A percentile compares a stretch with the other conserved stretches of the same genome.
These are phyloP conservation scores for Myripristis murdjan DNA, from an alignment of 2,797 vertebrate genomes.

Conservation along the genomic window DNA sequence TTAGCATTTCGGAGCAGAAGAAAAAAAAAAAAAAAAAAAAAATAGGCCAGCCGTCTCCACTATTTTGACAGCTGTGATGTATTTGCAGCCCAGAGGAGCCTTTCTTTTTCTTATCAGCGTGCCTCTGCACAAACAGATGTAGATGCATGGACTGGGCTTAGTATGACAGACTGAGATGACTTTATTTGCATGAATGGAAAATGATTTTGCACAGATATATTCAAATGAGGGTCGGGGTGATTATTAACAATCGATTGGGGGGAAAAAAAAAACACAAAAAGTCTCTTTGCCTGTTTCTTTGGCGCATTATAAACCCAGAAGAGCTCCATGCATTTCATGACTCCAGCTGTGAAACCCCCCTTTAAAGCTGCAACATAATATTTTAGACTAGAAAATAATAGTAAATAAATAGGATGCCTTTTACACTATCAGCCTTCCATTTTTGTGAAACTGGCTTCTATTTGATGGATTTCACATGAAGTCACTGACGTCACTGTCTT, in stretches of 20 bases:
- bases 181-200: slow-evolving; percentile 1
- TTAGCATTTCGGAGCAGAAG: slow-evolving; percentile 50
- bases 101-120: background rate
- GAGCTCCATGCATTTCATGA: background rate
- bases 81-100: background rate
- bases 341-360: background rate
- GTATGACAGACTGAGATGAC: background rate
- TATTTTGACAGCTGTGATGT: slow-evolving; percentile 32
- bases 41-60: slow-evolving; percentile 48
- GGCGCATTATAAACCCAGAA: background rate
- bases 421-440: no score
- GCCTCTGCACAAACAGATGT: slow-evolving; percentile 1
- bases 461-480: no score
- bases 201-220: background rate
- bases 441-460: no score
- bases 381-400: no score
- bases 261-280: background rate
- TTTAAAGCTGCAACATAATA: background rate
- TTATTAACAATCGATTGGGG: background rate
- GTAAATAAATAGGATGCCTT: no score
- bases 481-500: no score
- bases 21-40: slow-evolving; percentile 39
- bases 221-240: background rate
- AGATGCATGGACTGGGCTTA: background rate
- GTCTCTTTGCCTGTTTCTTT: no score